A percentile compares a stretch with the other conserved stretches of the same genome.
Conservation (phyloP, 1,140 invertebrate species). For the Belonocnema kinseyi region DNA sequence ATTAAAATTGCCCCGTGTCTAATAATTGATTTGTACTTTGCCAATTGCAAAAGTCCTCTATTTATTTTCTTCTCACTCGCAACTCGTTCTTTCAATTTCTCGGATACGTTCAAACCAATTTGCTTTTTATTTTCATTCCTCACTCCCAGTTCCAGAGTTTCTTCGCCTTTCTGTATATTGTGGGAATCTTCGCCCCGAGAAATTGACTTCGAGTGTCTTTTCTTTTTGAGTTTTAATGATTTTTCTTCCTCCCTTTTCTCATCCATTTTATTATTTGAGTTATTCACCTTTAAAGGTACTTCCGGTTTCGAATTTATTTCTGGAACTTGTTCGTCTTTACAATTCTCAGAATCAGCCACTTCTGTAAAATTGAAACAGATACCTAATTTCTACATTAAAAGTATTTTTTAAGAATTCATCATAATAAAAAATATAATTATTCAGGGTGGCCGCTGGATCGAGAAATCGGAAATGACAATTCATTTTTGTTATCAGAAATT, state of each 20-base stretch:
- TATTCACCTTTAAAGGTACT: background rate
- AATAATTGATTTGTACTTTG: conserved; percentile 6
- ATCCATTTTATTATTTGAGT: background rate
- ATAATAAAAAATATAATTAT: too few relatives aligned
- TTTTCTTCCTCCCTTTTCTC: background rate
- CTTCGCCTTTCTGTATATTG: background rate
- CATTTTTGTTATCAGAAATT: too few relatives aligned
- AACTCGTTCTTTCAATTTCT: conserved; percentile 1
- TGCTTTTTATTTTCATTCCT: conserved; percentile 18
- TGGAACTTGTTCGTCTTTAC: background rate
- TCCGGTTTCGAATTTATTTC: background rate
- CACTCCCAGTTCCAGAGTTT: background rate
- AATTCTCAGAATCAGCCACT: background rate
- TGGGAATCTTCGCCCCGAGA: background rate
- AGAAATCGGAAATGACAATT: too few relatives aligned
- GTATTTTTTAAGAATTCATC: too few relatives aligned
- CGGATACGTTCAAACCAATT: background rate
- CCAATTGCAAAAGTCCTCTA: background rate
- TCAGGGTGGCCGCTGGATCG: too few relatives aligned
- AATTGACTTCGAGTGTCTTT: conserved; percentile 1
- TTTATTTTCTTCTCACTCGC: background rate
- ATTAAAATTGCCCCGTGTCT: conserved; percentile 2
- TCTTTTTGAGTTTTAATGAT: background rate
- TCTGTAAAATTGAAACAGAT: background rate
- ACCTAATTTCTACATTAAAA: background rate